Evolutionary conservation across 2,797 vertebrate species (phyloP), one percentile per base, ranked within the genome.

Genomic region (Heteromormyrus szaboi): DNA sequence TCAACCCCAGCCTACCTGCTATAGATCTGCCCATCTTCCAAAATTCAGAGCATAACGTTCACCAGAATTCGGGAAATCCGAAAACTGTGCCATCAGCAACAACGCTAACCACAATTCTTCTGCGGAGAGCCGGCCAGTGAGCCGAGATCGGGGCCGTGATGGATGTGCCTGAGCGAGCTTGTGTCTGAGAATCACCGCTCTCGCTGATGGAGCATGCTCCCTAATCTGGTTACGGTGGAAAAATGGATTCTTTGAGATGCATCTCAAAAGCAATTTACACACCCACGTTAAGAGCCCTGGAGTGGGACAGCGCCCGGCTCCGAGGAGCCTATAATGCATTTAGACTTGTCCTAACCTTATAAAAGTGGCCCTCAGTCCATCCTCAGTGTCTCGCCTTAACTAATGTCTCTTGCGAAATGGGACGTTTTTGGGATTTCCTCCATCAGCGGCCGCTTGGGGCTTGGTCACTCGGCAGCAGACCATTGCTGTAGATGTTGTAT

Each of bases 231-330:
- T 89, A 89, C 76, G 81, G 89, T 88, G 89, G 90, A 90, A 90
- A 92, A 91, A 90, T 89, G 50, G 56, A 89, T 88, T 88, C 90
- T 88, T 91, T 89, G 53, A 85, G 87, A 90, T 84, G 84, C 89
- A 87, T 91, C 90, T 90, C 89, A 88, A 91, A 92, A 91, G 90
- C 90, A 90, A 91, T 92, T 91, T 91, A 87, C 89, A 89, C 89
- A 89, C 89, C 72, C 85, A 83, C 85, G 88, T 8, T 11, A 2
- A 89, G 87, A 81, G 85, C 65, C 89, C 89, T 79, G 85, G 88
- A 89, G 89, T 88, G 12, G 89, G 89, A 88, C 89, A 89, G 65
- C 86, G 46, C 88, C 76, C 86, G 54, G 72, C 90, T 90, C 86
- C 12, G n/a, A 90, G 90, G 86, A 89, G 44, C 87, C 53, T 88